phyloP scores from a whole-genome alignment of 1,140 invertebrate species.

The Solen grandis region DNA sequence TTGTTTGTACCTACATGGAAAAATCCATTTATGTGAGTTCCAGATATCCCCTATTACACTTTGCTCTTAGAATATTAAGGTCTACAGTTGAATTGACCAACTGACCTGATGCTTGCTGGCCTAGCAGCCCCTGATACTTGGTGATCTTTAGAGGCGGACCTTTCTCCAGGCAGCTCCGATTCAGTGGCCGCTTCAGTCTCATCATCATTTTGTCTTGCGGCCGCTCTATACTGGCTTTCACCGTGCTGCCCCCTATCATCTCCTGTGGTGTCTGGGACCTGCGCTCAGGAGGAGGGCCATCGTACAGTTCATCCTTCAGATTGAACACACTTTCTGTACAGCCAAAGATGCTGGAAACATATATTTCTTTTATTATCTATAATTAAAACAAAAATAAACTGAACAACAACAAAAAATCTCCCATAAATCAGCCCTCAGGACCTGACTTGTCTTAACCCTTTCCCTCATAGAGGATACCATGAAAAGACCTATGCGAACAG shows the following conservation, averaged over 20 bases:
- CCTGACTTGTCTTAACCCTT: no score
- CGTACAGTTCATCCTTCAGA: constrained; percentile 66
- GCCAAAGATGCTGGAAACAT: constrained; percentile 77
- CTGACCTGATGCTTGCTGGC: no score
- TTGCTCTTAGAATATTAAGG: no score
- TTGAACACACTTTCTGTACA: constrained; percentile 75
- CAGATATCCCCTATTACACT: no score
- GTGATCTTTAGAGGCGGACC: constrained; percentile 70
- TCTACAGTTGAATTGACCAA: no score
- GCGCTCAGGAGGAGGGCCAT: constrained; percentile 59
- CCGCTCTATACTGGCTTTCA: constrained; percentile 73
- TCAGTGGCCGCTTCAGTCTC: constrained; percentile 71
- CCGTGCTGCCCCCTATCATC: constrained; percentile 70
- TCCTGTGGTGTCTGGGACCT: constrained; percentile 64
- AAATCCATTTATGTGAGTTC: no score
- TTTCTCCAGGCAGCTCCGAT: constrained; percentile 74
- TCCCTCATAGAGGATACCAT: not conserved
- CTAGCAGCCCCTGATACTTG: constrained; percentile 52
- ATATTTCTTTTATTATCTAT: not conserved
- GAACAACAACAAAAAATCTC: not conserved
- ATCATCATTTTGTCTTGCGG: constrained; percentile 66
- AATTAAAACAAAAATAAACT: not conserved
- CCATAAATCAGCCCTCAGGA: no score
- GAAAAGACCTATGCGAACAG: not conserved
- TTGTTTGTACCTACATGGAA: no score